Conservation (phyloP, 37 sponge, comb jelly and placozoan genomes). For the Oscarella lobularis region DNA sequence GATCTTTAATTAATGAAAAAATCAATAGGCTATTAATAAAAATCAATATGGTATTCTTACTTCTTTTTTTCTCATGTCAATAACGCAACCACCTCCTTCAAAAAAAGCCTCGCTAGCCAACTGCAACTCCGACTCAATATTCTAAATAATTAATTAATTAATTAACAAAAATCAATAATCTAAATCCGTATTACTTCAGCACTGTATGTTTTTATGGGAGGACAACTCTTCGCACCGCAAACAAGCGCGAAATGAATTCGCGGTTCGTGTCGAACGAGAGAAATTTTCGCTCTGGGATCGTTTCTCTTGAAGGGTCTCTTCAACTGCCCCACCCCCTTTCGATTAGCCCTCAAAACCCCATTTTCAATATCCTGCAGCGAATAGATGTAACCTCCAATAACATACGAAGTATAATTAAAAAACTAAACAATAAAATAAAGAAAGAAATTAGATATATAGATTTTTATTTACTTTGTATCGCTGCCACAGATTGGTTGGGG, state of each 20-base stretch:
- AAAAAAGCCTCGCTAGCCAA: slow-evolving; percentile 64
- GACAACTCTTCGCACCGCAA: slow-evolving; percentile 94
- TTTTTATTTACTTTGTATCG: slow-evolving; percentile 20
- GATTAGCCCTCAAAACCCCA: slow-evolving; percentile 83
- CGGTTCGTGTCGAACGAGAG: slow-evolving; percentile 58
- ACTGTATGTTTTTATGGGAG: slow-evolving; percentile 85
- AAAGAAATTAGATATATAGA: background rate
- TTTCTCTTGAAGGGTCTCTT: slow-evolving; percentile 52
- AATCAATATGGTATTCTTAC: slow-evolving; percentile 12
- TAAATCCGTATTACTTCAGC: slow-evolving; percentile 65
- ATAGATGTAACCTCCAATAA: slow-evolving; percentile 76
- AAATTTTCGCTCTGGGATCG: slow-evolving; percentile 62
- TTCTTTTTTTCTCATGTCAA: slow-evolving; percentile 53
- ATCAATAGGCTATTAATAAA: background rate
- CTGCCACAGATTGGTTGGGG: slow-evolving; percentile 60
- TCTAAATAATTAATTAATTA: slow-evolving; percentile 18
- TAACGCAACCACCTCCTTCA: slow-evolving; percentile 35
- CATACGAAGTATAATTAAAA: slow-evolving; percentile 67
- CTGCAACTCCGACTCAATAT: slow-evolving; percentile 58
- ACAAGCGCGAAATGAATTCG: slow-evolving; percentile 95
- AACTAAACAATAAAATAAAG: slow-evolving; percentile 26
- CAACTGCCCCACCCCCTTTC: slow-evolving; percentile 60
- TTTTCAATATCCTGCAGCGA: slow-evolving; percentile 93
- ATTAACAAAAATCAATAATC: background rate
- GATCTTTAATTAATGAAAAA: slow-evolving; percentile 23